Base-by-base conservation (phyloP, 1,140 invertebrate species). In the Drosophila pseudoananassae region DNA sequence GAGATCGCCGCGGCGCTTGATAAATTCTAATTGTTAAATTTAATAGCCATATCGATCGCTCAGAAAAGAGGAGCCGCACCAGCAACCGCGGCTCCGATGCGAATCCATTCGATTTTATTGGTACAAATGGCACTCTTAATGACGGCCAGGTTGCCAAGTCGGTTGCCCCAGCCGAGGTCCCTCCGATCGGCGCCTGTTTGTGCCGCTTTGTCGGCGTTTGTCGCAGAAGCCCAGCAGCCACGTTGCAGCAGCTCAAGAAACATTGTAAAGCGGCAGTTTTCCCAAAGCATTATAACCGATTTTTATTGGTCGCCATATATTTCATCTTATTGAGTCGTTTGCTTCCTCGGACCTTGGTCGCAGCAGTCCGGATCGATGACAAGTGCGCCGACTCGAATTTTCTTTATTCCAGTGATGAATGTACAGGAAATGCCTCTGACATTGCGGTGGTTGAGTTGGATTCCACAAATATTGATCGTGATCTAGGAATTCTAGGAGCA, bases 1-100 rank as follows among this genome's bases (percentile, higher is more conserved):
- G 65, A 46, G 65, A 69, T 68, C 29, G 63, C 23, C n/a, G 29
- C 33, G 43, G 29, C 45, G 54, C 79, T 90, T 90, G 88, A 90
- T 90, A 90, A 90, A 90, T 90, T 90, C 87, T 90, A 90, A 90
- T 90, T 90, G 88, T 90, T 90, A 90, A 90, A 90, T 90, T 90
- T 90, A 90, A 90, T 90, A 78, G 88, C 74, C 87, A 69, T 87
- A 90, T 90, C 87, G 76, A 90, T 83, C 81, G 78, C 78, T 80
- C 72, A 36, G 59, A 20, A 74, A 55, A 43, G 50, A 57, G 12
- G 49, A 45, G 14, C 76, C 47, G 40, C 54, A 51, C 29, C 64
- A 66, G 33, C 12, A 36, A 36, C 10, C 17, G 51, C 40, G 40
- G 6, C 47, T 63, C 25, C 54, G 69, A 63, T 45, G 56, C 63